Evolutionary conservation across 2,797 vertebrate genomes (phyloP).

Genomic region (Eidolon dupreanum): DNA sequence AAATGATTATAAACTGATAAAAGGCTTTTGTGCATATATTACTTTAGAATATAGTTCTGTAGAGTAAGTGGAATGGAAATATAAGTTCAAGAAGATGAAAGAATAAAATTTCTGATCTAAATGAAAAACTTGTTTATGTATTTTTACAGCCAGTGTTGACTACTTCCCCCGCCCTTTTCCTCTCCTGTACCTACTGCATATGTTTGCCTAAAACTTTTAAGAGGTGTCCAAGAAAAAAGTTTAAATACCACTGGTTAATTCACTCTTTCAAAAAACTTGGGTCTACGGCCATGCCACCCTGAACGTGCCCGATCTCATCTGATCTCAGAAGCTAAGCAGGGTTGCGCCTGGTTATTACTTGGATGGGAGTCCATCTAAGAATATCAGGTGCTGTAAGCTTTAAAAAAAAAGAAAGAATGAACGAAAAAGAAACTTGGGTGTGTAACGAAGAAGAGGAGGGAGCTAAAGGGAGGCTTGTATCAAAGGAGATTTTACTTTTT

Average conservation of each 20-base stretch:
- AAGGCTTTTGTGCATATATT: neutral
- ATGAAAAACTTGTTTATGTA: neutral
- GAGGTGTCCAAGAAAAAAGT: neutral
- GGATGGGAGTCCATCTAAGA: too few species aligned
- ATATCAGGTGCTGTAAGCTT: too few species aligned
- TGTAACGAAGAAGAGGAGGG: neutral
- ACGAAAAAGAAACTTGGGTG: neutral
- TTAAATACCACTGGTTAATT: neutral
- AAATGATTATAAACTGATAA: neutral
- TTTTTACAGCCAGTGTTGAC: neutral
- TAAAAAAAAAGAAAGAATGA: too few species aligned
- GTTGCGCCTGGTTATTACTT: too few species aligned
- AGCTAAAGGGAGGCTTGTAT: neutral
- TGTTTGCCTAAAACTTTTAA: neutral
- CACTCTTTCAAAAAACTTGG: too few species aligned
- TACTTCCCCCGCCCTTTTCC: neutral
- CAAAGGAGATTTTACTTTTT: neutral
- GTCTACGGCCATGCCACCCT: too few species aligned
- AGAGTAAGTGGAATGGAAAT: neutral
- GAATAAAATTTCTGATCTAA: neutral
- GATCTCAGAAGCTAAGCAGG: too few species aligned
- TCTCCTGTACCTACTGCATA: neutral
- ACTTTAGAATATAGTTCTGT: neutral
- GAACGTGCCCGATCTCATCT: too few species aligned
- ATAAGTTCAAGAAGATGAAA: neutral